Conservation (phyloP, 2,797 vertebrate genomes). For the Harpagifer antarcticus region DNA sequence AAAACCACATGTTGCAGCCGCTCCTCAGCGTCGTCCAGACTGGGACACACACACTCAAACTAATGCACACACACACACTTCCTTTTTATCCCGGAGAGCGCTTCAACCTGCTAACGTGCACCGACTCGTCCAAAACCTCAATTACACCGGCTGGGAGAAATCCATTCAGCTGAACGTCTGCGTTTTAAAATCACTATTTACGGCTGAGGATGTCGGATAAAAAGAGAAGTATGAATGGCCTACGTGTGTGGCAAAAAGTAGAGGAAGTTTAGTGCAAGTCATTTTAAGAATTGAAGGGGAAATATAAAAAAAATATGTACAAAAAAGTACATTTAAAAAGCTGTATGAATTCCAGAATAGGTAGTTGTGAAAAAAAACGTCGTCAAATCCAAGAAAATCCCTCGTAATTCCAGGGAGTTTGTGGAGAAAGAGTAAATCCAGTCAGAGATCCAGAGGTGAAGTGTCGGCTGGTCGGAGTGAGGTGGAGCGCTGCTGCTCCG, state of each 20-base stretch:
- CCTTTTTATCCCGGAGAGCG: constrained; percentile 28
- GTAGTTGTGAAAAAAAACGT: constrained; percentile 19
- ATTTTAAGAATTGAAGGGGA: constrained; percentile 7
- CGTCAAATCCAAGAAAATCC: constrained; percentile 54
- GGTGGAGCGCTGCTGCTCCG: constrained; percentile 72
- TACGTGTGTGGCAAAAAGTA: neutral
- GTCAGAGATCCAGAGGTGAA: constrained; percentile 66
- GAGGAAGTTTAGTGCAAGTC: neutral
- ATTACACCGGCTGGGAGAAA: constrained; percentile 37
- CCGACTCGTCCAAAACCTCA: constrained; percentile 56
- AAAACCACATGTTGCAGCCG: constrained; percentile 91
- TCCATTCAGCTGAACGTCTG: constrained; percentile 46
- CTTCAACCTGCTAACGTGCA: constrained; percentile 59
- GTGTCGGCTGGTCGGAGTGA: constrained; percentile 73
- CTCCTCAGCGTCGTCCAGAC: constrained; percentile 28
- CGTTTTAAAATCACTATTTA: constrained; percentile 45
- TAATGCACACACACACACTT: constrained; percentile 19
- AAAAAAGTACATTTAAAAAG: neutral
- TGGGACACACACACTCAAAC: constrained; percentile 5
- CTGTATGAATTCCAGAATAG: neutral
- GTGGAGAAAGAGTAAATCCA: constrained; percentile 27
- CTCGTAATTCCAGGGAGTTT: constrained; percentile 34
- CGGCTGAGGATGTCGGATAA: neutral
- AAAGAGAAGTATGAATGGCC: neutral
- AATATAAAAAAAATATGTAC: neutral